Evolutionary conservation across 2,113 vertebrate genomes (phyloP), one percentile per base, ranked within the genome.

Genomic region (Phycodurus eques): DNA sequence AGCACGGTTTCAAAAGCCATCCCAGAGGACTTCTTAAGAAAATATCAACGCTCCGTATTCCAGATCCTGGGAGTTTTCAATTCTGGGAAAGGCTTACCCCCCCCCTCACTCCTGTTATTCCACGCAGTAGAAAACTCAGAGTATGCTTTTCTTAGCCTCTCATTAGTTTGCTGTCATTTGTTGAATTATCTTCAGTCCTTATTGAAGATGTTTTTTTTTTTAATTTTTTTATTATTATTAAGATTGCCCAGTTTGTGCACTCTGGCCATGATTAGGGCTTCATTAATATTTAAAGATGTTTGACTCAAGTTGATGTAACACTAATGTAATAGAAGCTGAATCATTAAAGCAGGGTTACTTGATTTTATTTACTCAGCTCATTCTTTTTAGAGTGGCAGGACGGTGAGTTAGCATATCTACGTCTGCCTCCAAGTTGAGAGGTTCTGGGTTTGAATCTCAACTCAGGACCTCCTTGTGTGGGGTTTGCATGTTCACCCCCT

Each of bases 1-100:
- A 83, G 80, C 71, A 66, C 39, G 80, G 87, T 88, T 90, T 87
- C 75, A 61, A 71, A 72, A 87, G 77, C 73, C 57, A 22, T 90
- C 90, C 88, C 91, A 2, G 44, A 77, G 86, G 88, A 79, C 86
- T 80, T 72, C 83, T 90, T 91, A 83, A 84, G 81, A 88, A 86
- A 87, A 91, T 83, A 89, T 86, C 75, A 89, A 80, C 60, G 56
- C 76, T 68, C 84, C 62, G n/a, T 72, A 76, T 79, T 77, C 77
- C 85, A 71, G 71, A 85, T 84, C 62, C 67, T 71, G 77, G 59
- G 80, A 80, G 62, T 81, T 81, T 72, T 68, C 53, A 68, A 71
- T 72, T 87, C 78, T 87, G 85, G 89, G 87, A 89, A 85, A 44
- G 54, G 62, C 79, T 71, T 65, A 56, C 64, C 39, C 44, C 73